Evolutionary conservation across 2,113 vertebrate species (phyloP), one percentile per base, ranked within the genome.

Genomic region (Petroica traversi): DNA sequence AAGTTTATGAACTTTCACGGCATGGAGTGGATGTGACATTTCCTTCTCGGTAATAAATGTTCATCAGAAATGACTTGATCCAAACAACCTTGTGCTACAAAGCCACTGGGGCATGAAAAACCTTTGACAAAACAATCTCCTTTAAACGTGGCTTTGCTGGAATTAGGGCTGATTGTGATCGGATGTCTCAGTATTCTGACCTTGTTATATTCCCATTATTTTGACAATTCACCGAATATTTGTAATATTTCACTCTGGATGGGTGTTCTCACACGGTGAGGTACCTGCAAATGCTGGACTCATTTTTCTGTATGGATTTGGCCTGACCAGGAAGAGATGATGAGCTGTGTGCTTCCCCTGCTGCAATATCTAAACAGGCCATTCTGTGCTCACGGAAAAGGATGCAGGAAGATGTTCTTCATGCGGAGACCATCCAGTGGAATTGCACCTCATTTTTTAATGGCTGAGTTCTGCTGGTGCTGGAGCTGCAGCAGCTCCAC

Each of bases 61-160:
- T 86, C 91, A 73, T 97, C 93, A 75, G 92, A 76, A 94, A 88
- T n/a, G 4, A 80, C 95, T 90, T 15, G 82, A 88, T 92, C 91
- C 92, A 85, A 85, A 89, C 91, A 96, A 88, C 97, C 96, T 97
- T 95, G 95, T 93, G 89, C 91, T 89, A 19, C 52, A 86, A 78
- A 95, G 79, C 66, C 58, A 76, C 38, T 1, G 54, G 93, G 91
- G 95, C 76, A 34, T 96, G 94, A 94, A 97, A 94, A 95, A 52
- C 88, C 85, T 95, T 94, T 90, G 86, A 93, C 96, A 91, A 97
- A 97, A 96, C 80, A 91, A 69, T 91, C 92, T 90, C 75, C 81
- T 89, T 88, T 96, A 79, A 66, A 85, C 2, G 16, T 90, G 90
- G 80, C 81, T 94, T 90, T 94, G 55, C 82, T 75, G 95, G 95